Conservation (phyloP, 2,113 vertebrate genomes). For the Arizona elegans region DNA sequence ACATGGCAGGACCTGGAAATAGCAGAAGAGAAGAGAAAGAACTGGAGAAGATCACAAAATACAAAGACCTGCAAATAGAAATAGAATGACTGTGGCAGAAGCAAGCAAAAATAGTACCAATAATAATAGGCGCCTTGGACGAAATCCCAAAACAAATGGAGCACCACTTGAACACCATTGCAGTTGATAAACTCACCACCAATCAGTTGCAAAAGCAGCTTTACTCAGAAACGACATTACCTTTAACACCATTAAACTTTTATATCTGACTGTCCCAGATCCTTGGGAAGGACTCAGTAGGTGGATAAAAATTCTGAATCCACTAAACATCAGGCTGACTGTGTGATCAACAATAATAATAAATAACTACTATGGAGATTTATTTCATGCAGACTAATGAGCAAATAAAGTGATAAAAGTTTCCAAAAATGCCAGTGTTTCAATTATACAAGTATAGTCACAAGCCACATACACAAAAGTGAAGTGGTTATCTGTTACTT, state of each 20-base stretch:
- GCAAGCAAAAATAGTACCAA: background rate
- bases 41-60: background rate
- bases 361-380: background rate
- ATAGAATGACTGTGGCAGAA: background rate
- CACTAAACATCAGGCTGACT: background rate
- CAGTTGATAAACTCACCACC: background rate
- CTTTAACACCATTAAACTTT: background rate
- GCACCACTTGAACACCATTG: background rate
- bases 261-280: background rate
- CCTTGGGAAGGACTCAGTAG: background rate
- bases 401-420: conserved; percentile 13
- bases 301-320: background rate
- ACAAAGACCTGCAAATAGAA: background rate
- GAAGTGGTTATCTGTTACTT: conserved; percentile 71
- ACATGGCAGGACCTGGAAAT: background rate
- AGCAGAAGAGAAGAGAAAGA: background rate
- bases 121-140: background rate
- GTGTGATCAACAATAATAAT: background rate
- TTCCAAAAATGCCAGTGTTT: conserved; percentile 42
- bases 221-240: background rate
- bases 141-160: background rate
- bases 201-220: background rate
- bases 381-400: background rate
- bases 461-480: conserved; percentile 42
- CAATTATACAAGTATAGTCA: conserved; percentile 44